Base-by-base conservation (phyloP, 2,113 vertebrate species). In the Panurus biarmicus region DNA sequence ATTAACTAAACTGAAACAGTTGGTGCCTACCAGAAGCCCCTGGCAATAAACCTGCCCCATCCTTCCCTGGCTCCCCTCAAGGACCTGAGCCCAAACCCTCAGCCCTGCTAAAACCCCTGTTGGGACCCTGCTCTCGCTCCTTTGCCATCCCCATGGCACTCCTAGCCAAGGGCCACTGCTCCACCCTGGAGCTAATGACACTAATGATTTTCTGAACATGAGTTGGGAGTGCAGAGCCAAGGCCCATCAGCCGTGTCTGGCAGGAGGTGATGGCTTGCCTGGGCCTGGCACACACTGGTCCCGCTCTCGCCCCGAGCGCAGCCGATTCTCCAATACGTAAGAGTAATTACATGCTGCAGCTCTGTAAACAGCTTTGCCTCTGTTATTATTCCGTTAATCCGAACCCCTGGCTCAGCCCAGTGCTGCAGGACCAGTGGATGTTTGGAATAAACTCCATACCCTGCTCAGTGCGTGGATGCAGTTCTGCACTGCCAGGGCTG, bases 391-490 rank as follows among this genome's bases (percentile, higher is more conserved):
- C 28, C 19, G 38, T 36, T 40, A 73, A 85, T 56, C 71, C 21
- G 0, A 42, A 28, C 12, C 44, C 6, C 56, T 35, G 65, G 78
- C 51, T 53, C 58, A 26, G 17, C 36, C 75, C 6, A 8, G 29
- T 45, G 4, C 83, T 29, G 83, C 24, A 15, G 70, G 42, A 48
- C 24, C 38, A 25, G 62, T 0, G 4, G 14, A 12, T 16, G 47
- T 42, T 48, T 4, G 15, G 51, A 15, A 25, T 35, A 22, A 38
- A 10, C 56, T 16, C 9, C 45, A 4, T 10, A 9, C 40, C 12
- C 2, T 19, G 7, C 28, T 29, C 48, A 13, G 20, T 1, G 26
- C 0, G 0, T 6, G 5, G 23, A 15, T 17, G 20, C 0, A 6
- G 15, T 5, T 22, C 64, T 26, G 85, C 64, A 11, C 3, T 1